Conservation (phyloP, 2,113 vertebrate genomes). For the Oryzias javanicus region DNA sequence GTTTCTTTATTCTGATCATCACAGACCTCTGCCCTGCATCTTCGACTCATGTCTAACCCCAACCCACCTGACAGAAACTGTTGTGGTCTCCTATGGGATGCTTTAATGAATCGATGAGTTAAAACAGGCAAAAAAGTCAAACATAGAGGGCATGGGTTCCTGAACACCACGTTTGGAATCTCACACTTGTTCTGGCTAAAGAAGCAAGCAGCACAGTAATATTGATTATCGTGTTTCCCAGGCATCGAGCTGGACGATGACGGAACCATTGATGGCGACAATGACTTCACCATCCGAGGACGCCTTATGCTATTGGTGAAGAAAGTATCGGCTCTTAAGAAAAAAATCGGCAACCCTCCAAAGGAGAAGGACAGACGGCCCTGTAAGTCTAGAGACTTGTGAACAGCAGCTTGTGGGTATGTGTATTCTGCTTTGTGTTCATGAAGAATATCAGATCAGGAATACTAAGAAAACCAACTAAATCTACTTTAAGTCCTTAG, state of each 20-base stretch:
- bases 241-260: constrained; percentile 90
- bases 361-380: constrained; percentile 82
- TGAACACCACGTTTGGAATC: neutral
- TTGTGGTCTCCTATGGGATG: no score
- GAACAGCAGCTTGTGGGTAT: neutral
- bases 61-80: no score
- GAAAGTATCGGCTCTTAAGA: constrained; percentile 90
- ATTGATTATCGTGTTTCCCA: constrained; percentile 38
- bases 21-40: no score
- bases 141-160: no score
- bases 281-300: constrained; percentile 87
- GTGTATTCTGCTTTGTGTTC: no score
- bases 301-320: constrained; percentile 90
- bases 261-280: constrained; percentile 77
- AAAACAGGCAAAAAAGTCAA: no score
- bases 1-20: neutral
- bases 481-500: no score
- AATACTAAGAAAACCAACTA: no score
- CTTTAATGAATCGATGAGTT: no score
- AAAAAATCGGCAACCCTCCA: constrained; percentile 83
- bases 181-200: neutral
- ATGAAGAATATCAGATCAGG: no score
- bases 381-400: constrained; percentile 74
- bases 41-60: no score
- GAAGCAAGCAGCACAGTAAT: neutral